Base-by-base conservation (phyloP, 2,113 vertebrate species). In the Piaya cayana region DNA sequence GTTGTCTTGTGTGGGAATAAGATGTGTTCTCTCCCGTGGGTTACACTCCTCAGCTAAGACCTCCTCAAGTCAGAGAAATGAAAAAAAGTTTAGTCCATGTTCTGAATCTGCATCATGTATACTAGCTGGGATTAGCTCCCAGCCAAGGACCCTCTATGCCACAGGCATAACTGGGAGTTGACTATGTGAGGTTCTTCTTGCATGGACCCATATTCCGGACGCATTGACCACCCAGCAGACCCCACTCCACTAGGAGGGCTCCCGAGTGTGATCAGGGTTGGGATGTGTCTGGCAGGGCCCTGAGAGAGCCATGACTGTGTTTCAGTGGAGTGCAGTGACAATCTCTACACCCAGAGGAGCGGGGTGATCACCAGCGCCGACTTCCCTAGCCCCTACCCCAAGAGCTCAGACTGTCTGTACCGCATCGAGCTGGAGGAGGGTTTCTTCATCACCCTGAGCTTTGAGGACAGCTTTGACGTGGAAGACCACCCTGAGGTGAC, bases 251-350 rank as follows among this genome's bases (percentile, higher is more conserved):
- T 45, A 39, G 30, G n/a, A 81, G 45, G 69, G 59, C 42, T 81
- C 18, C 42, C 55, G 45, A 45, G n/a, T 5, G 2, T 47, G 60
- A 13, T 67, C 25, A 47, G 42, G 75, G 34, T 20, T 87, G 67
- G 52, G 20, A 36, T 47, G 23, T 14, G 34, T 21, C n/a, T 87
- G 68, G 30, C 27, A 64, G 69, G 30, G 22, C 63, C n/a, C 82
- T 96, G 77, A 85, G 37, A 18, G 25, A 78, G 11, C 69, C 42
- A 20, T 7, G 23, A 43, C 8, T 97, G 37, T 96, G 89, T 97
- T 93, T 53, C 98, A 99, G 99, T 99, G 97, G 98, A 99, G 84
- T 99, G 99, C 98, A 99, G 98, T 17, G 98, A 98, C 62, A 98
- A 97, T 87, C 98, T 99, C 87, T 99, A 98, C 95, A 98, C 97